A percentile compares a stretch with the other conserved stretches of the same genome.
Evolutionary conservation across 2,888 invertebrate species (phyloP).

Genomic region (Campoletis raptor): DNA sequence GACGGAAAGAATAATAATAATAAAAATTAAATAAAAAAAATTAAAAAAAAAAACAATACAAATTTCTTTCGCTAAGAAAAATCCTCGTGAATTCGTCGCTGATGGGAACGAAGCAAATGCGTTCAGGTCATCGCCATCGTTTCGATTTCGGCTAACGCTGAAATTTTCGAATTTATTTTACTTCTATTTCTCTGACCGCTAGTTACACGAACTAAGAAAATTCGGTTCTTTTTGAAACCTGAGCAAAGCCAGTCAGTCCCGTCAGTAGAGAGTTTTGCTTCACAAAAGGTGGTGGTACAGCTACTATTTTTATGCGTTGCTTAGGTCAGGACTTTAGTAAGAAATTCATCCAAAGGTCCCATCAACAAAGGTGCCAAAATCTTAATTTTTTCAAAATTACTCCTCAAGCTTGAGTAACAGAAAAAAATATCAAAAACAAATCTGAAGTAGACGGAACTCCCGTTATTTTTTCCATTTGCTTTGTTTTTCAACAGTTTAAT

Average conservation of each 20-base stretch:
- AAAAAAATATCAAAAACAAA: too few relatives aligned
- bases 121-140: neutral
- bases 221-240: neutral
- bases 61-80: slow-evolving; percentile 15
- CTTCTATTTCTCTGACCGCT: neutral
- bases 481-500: too few relatives aligned
- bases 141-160: neutral
- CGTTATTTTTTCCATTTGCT: too few relatives aligned
- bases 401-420: too few relatives aligned
- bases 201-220: neutral
- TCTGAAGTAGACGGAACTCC: too few relatives aligned
- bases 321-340: neutral
- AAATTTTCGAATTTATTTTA: neutral
- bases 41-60: slow-evolving; percentile 2
- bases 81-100: neutral
- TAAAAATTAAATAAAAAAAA: neutral
- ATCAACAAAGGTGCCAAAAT: too few relatives aligned
- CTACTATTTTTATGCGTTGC: neutral
- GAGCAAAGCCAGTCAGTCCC: neutral
- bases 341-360: neutral
- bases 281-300: neutral
- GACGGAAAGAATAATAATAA: slow-evolving; percentile 23
- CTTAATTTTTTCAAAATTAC: too few relatives aligned
- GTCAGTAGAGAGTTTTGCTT: neutral
- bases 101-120: neutral